Conservation (phyloP, 1,140 invertebrate species). For the Cherax destructor region DNA sequence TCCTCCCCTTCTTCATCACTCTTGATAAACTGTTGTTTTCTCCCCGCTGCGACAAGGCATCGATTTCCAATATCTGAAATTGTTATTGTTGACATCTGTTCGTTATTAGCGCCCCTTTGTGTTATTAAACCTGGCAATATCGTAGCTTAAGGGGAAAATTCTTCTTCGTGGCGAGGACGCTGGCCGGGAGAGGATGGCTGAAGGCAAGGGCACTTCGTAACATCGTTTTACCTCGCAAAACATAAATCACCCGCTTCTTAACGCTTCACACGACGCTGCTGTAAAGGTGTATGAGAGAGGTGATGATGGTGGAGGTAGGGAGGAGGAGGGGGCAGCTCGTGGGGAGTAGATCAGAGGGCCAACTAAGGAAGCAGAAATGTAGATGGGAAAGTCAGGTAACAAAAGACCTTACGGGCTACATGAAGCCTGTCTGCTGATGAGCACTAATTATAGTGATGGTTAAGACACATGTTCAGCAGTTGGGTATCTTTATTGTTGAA, state of each 20-base stretch:
- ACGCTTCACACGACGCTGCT: neutral
- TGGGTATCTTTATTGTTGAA: too few species aligned
- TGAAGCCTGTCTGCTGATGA: too few species aligned
- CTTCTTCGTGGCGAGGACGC: neutral
- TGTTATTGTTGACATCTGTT: conserved; percentile 3
- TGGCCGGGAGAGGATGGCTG: neutral
- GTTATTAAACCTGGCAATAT: conserved; percentile 10
- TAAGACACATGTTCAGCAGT: too few species aligned
- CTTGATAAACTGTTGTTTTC: conserved; percentile 11
- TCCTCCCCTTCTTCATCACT: neutral
- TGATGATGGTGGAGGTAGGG: neutral
- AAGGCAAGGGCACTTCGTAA: neutral
- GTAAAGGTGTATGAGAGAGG: neutral
- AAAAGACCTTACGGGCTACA: too few species aligned
- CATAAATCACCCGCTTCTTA: conserved; percentile 37
- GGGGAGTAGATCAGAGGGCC: neutral
- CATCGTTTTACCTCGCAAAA: neutral
- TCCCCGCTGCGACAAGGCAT: neutral
- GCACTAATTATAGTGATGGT: too few species aligned
- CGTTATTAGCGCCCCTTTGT: conserved; percentile 18
- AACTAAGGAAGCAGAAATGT: too few species aligned
- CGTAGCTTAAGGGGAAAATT: neutral
- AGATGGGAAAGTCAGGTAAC: too few species aligned
- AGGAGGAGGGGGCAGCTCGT: too few species aligned
- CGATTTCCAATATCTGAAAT: conserved; percentile 17